phyloP scores from a whole-genome alignment of 2,113 vertebrate genomes.

The Lota lota region DNA sequence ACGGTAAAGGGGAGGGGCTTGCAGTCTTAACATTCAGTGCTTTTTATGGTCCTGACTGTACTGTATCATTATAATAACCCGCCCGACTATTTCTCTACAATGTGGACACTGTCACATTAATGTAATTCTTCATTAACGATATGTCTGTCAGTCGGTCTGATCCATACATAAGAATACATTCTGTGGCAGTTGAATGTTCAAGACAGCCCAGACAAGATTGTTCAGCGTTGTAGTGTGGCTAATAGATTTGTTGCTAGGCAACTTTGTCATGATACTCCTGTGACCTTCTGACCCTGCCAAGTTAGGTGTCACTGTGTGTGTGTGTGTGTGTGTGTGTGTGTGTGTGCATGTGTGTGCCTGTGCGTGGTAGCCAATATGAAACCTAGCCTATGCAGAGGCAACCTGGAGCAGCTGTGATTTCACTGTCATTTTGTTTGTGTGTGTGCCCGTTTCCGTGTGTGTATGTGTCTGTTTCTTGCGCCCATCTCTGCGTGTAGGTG shows the following conservation, averaged over 20 bases:
- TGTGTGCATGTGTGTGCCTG: constrained; percentile 20
- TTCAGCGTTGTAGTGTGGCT: no score
- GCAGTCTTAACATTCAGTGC: neutral
- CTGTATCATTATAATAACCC: neutral
- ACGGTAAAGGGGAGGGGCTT: neutral
- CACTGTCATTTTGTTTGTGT: constrained; percentile 11
- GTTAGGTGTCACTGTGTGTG: constrained; percentile 41
- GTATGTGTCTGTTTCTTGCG: neutral
- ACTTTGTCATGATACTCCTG: constrained; percentile 56
- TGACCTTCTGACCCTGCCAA: constrained; percentile 67
- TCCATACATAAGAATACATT: no score
- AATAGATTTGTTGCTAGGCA: constrained; percentile 51
- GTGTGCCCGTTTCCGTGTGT: constrained; percentile 4
- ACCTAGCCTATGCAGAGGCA: constrained; percentile 51
- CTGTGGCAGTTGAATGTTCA: no score
- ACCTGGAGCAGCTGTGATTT: constrained; percentile 66
- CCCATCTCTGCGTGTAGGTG: neutral
- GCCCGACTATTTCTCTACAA: no score
- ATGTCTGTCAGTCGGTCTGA: no score
- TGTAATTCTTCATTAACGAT: no score
- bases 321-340: constrained; percentile 21
- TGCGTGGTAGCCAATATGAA: constrained; percentile 54
- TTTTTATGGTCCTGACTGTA: neutral
- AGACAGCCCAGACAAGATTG: no score
- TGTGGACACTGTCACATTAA: no score